These are phyloP conservation scores for Caenorhabditis afra DNA, from an alignment of 2,888 invertebrate genomes.

Conservation along the genomic window DNA sequence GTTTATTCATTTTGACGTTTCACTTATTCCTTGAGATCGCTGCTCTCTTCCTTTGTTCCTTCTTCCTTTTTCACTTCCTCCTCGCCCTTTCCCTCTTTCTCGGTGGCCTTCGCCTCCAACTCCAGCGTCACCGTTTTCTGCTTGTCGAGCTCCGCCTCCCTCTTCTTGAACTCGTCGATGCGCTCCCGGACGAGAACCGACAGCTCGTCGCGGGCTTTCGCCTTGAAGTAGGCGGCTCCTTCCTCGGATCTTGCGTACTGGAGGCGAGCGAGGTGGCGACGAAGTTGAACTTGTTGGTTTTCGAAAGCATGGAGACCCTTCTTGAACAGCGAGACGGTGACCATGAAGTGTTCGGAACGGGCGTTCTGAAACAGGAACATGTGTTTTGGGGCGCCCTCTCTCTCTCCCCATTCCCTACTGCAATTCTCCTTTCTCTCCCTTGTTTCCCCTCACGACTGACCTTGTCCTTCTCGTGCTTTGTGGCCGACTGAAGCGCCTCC, in stretches of 20 bases:
- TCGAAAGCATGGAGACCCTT: constrained; percentile 32
- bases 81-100: neutral
- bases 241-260: constrained; percentile 8
- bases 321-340: constrained; percentile 27
- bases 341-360: constrained; percentile 26
- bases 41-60: neutral
- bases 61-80: neutral
- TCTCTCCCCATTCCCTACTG: too few species aligned
- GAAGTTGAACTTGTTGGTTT: constrained; percentile 16
- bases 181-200: constrained; percentile 5
- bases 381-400: too few species aligned
- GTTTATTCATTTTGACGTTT: too few species aligned
- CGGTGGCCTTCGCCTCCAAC: neutral
- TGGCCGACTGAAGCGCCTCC: neutral
- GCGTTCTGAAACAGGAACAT: constrained; percentile 15
- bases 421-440: too few species aligned
- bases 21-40: too few species aligned
- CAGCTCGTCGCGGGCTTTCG: constrained; percentile 26
- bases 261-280: constrained; percentile 30
- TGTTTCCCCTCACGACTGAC: constrained; percentile 8
- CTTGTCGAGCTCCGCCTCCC: constrained; percentile 12
- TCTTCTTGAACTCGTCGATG: constrained; percentile 17
- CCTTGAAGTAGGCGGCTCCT: constrained; percentile 35
- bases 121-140: neutral
- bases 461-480: constrained; percentile 39